These are phyloP conservation scores for Eupithecia inturbata DNA, from an alignment of 2,888 invertebrate species.

Conservation along the genomic window DNA sequence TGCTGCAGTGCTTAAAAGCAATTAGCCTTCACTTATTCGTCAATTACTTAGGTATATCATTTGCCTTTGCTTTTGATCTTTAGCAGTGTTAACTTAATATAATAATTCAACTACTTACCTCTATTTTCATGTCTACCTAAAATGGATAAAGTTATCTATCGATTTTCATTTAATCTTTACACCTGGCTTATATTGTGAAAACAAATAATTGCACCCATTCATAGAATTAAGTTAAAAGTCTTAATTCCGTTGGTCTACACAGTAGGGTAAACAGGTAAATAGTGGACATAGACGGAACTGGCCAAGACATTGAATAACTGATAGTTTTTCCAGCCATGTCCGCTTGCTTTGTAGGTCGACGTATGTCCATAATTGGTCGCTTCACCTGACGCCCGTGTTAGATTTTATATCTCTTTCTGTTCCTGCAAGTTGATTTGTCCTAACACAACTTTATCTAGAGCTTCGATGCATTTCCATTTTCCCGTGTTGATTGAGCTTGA, in stretches of 20 bases:
- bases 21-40: not conserved
- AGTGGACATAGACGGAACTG: constrained; percentile 74
- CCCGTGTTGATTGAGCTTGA: not conserved
- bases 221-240: constrained; percentile 44
- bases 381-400: constrained; percentile 68
- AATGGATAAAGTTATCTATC: not conserved
- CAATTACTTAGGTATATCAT: not conserved
- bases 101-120: not conserved
- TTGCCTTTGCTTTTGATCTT: not conserved
- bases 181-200: constrained; percentile 39
- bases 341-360: constrained; percentile 71
- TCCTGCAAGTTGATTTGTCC: constrained; percentile 53
- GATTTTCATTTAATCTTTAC: not conserved
- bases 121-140: not conserved
- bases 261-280: constrained; percentile 73
- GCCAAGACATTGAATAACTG: not conserved
- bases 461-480: constrained; percentile 10
- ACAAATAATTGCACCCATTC: constrained; percentile 47
- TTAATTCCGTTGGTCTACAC: constrained; percentile 48
- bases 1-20: not conserved
- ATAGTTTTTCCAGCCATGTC: constrained; percentile 49
- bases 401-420: constrained; percentile 62
- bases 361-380: constrained; percentile 68
- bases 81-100: not conserved
- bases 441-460: constrained; percentile 35